Evolutionary conservation across 2,888 invertebrate species (phyloP).

Genomic region (Oligia latruncula): DNA sequence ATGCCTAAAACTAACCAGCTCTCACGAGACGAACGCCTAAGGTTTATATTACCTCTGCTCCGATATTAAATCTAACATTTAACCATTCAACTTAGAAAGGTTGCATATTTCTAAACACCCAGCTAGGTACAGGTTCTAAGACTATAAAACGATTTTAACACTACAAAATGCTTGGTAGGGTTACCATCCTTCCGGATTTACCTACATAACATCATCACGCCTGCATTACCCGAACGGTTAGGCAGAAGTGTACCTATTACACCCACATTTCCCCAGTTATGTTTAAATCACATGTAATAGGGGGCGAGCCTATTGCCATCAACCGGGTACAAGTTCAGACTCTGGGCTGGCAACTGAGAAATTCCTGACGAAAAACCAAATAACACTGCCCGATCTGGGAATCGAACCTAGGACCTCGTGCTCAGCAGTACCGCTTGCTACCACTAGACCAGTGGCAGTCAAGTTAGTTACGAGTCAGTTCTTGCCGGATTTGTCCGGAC

Average conservation of each 20-base stretch:
- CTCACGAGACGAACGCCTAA: background rate
- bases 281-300: too few species aligned
- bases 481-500: background rate
- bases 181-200: background rate
- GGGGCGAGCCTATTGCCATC: background rate
- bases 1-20: background rate
- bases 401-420: too few species aligned
- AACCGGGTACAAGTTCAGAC: background rate
- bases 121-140: constrained; percentile 10
- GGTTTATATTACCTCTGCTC: constrained; percentile 1
- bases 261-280: too few species aligned
- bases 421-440: too few species aligned
- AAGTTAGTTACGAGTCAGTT: background rate
- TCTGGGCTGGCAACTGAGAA: background rate
- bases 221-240: background rate
- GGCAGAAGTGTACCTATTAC: background rate
- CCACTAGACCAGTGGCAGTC: background rate
- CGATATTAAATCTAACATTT: constrained; percentile 10
- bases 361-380: background rate
- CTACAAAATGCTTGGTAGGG: constrained; percentile 44
- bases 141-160: constrained; percentile 47
- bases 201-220: background rate
- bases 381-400: too few species aligned
- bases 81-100: constrained; percentile 25
- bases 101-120: constrained; percentile 34